Base-by-base conservation (phyloP, 2,797 vertebrate species). In the Gymnopithys bicolor region DNA sequence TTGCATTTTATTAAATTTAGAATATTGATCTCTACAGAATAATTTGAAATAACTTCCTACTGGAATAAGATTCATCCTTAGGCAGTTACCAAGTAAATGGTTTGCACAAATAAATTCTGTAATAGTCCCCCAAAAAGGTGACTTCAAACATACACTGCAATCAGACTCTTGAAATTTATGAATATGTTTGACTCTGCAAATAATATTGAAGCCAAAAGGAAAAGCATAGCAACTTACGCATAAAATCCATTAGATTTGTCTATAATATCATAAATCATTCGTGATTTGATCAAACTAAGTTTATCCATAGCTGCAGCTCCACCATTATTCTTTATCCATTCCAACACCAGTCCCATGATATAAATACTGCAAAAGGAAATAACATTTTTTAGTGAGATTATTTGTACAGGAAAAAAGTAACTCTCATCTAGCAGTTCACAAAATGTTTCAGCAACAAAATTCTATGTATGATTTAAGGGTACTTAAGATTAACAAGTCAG, bases 251-350 rank as follows among this genome's bases (percentile, higher is more conserved):
- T 98, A 9, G 99, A 99, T 56, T 97, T 92, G 74, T 98, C 97
- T 90, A 99, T 99, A 89, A 99, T 95, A 88, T 99, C 98, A 84
- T 99, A 99, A 93, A 99, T 98, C 97, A 98, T 98, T 62, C 91
- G 94, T 11, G 99, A 99, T 94, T 99, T 99, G 95, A 98, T 95
- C 90, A 97, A 97, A 97, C 98, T 99, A n/a, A 99, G 98, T 58
- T 94, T 97, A 93, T 99, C 98, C 99, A 99, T 99, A 86, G 98
- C 98, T 19, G 96, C 79, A 19, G 97, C 98, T 83, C 99, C 99
- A 0, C 99, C 99, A 1, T 98, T 99, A 96, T 98, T 99, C 96
- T 99, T 99, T 94, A 99, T 99, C 99, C 99, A 99, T 90, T 99
- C 99, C 94, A 99, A 97, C 67, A 99, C 99, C 97, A 99, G 96